Base-by-base conservation (phyloP, 2,113 vertebrate species). In the Cyprinodon tularosa region DNA sequence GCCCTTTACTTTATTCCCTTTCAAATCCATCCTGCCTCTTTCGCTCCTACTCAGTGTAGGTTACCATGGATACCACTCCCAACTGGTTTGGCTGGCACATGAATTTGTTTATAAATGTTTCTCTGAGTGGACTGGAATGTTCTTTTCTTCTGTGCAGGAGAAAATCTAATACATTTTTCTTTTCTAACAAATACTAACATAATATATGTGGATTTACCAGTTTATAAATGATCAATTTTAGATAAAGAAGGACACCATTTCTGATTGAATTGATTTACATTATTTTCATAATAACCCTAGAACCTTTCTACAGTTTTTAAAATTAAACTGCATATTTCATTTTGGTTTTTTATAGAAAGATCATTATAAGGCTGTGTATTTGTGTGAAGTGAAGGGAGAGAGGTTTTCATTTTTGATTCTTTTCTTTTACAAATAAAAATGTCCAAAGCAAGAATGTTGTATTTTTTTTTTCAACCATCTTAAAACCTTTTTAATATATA, bases 21-120 rank as follows among this genome's bases (percentile, higher is more conserved):
- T 87, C 82, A 92, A 91, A 92, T 90, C 86, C 72, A 74, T 84
- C 83, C 86, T 71, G 64, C 77, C 77, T 88, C 86, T 90, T 88
- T 91, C 79, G 88, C 90, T 88, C 88, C 89, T 92, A 89, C 91
- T 88, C 86, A 80, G 70, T 82, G 86, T 76, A 81, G 29, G 93
- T 93, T 90, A 44, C 93, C 88, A 93, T 93, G 91, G 93, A 80
- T 85, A 93, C 92, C 1, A 13, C 75, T 90, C 87, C 84, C 89
- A 81, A 87, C 82, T 92, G 88, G 75, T 81, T 84, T 86, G 73
- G 82, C 84, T 86, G 80, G 80, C 67, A 78, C 76, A 87, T 90
- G 81, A 82, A 82, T 90, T 89, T 91, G 84, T 90, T 88, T 83
- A 86, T 84, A 82, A 81, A 84, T 88, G 84, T 84, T 78, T 80